These are phyloP conservation scores for Trissolcus basalis DNA, from an alignment of 1,140 invertebrate genomes.

Conservation along the genomic window DNA sequence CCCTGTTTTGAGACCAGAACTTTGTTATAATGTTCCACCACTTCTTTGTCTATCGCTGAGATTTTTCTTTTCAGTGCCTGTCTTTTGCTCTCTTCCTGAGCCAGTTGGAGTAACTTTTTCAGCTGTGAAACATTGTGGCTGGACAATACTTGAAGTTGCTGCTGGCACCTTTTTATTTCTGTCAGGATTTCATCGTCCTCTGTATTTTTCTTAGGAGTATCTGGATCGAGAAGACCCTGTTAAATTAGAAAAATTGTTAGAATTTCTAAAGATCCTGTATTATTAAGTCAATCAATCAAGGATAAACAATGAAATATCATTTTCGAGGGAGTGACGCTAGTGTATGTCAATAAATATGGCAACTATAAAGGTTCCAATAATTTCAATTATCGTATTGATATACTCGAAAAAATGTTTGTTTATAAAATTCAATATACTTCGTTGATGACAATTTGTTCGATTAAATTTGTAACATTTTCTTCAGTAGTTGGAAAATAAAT, in stretches of 20 bases:
- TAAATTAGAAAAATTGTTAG: conserved; percentile 6
- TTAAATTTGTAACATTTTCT: no score
- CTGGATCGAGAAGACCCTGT: conserved; percentile 85
- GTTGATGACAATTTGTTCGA: no score
- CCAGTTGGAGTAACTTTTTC: conserved; percentile 78
- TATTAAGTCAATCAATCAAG: no score
- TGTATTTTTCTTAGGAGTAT: conserved; percentile 78
- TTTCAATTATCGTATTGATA: no score
- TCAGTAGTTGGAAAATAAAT: no score
- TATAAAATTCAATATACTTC: no score
- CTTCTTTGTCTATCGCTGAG: conserved; percentile 82
- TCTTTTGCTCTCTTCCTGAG: conserved; percentile 80
- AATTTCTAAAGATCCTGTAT: no score
- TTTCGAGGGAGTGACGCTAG: no score
- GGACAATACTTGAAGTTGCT: conserved; percentile 84
- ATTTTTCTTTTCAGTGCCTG: conserved; percentile 84
- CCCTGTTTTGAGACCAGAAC: conserved; percentile 85
- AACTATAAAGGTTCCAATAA: no score
- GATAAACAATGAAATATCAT: no score
- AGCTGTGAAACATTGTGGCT: conserved; percentile 83
- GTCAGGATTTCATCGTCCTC: conserved; percentile 89
- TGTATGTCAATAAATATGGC: no score
- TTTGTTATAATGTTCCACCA: conserved; percentile 88
- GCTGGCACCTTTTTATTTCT: conserved; percentile 90
- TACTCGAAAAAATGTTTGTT: no score